phyloP scores from a whole-genome alignment of 2,797 vertebrate species.

The Percopsis omiscomaycus region DNA sequence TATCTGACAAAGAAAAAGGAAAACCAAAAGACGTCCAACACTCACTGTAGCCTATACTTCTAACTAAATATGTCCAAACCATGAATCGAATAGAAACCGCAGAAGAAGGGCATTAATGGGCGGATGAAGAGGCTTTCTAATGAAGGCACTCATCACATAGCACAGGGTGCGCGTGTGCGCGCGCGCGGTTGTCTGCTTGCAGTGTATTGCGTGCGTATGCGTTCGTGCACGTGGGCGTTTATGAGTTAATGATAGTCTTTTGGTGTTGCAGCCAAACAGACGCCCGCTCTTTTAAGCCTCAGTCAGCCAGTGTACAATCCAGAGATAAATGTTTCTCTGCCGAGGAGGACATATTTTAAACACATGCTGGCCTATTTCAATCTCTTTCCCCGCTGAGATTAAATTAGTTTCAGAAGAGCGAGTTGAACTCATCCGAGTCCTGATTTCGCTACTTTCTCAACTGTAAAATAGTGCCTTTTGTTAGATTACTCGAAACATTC shows the following conservation, averaged over 20 bases:
- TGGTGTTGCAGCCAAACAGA: conserved; percentile 73
- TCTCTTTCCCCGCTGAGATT: conserved; percentile 33
- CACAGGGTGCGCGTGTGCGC: no score
- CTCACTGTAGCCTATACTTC: background rate
- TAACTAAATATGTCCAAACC: background rate
- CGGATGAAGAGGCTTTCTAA: conserved; percentile 54
- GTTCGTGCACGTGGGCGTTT: conserved; percentile 38
- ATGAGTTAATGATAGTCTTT: conserved; percentile 71
- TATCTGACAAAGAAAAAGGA: background rate
- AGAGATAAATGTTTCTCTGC: conserved; percentile 35
- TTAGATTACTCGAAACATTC: background rate
- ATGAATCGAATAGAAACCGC: conserved; percentile 45
- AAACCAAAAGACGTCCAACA: background rate
- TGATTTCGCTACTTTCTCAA: background rate
- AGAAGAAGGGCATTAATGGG: conserved; percentile 56
- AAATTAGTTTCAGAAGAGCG: conserved; percentile 40
- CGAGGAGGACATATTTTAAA: conserved; percentile 69
- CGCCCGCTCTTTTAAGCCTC: conserved; percentile 58
- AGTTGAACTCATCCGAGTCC: background rate
- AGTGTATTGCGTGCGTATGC: conserved; percentile 7
- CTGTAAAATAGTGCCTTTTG: background rate
- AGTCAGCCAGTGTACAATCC: conserved; percentile 43
- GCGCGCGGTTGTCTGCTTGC: conserved; percentile 14
- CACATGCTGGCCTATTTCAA: conserved; percentile 69
- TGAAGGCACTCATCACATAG: conserved; percentile 57